Conservation (phyloP, 2,113 vertebrate genomes). For the Lamprotornis superbus region DNA sequence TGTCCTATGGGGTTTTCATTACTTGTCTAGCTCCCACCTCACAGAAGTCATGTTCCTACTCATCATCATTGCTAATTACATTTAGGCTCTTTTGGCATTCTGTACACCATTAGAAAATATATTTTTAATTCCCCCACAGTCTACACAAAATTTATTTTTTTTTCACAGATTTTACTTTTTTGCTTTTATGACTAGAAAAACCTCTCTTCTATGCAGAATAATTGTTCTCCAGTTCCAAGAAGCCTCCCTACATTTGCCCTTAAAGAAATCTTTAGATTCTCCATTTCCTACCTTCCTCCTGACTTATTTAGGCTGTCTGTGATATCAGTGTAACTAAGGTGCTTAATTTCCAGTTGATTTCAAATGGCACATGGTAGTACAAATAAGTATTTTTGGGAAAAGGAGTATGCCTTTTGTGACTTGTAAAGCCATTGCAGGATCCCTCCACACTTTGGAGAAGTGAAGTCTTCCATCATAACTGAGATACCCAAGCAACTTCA, state of each 20-base stretch:
- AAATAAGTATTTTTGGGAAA: background rate
- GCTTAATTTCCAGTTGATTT: background rate
- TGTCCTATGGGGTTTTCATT: background rate
- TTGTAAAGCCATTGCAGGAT: background rate
- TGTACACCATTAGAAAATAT: background rate
- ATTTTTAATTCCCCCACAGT: background rate
- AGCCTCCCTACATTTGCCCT: background rate
- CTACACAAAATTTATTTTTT: background rate
- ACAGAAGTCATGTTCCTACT: background rate
- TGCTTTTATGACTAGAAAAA: background rate
- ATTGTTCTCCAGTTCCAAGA: background rate
- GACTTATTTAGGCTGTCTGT: background rate
- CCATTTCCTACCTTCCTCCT: background rate
- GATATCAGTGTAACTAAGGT: background rate
- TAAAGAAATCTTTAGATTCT: background rate
- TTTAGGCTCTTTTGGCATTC: background rate
- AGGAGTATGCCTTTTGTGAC: background rate
- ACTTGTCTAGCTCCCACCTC: background rate
- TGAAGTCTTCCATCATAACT: background rate
- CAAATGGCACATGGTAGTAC: background rate
- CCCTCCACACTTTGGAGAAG: background rate
- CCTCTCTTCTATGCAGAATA: background rate
- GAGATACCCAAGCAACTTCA: background rate
- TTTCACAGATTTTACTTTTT: background rate
- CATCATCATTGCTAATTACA: background rate